Evolutionary conservation across 1,140 invertebrate species (phyloP).

Genomic region (Liolophura sinensis): DNA sequence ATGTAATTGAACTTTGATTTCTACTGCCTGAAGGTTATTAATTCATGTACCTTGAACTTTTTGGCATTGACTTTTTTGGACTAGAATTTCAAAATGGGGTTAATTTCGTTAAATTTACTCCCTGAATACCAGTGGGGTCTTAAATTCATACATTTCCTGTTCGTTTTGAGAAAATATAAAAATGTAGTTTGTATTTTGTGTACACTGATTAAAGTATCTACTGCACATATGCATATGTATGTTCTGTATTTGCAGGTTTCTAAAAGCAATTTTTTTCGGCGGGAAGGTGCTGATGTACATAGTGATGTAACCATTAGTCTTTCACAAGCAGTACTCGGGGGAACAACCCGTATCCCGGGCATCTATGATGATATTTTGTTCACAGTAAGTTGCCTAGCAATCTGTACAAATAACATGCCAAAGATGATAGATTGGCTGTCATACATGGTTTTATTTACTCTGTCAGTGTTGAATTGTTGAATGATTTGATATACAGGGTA

Average conservation of each 20-base stretch:
- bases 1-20: no score
- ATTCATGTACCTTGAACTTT: no score
- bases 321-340: conserved; percentile 91
- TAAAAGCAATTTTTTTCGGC: conserved; percentile 85
- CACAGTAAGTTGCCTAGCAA: conserved; percentile 63
- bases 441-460: no score
- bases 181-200: neutral
- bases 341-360: conserved; percentile 87
- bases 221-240: neutral
- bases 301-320: conserved; percentile 63
- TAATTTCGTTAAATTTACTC: no score
- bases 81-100: no score
- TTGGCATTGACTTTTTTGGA: no score
- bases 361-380: conserved; percentile 93
- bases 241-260: conserved; percentile 70
- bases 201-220: neutral
- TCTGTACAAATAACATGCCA: no score
- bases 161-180: no score
- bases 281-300: conserved; percentile 94
- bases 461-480: neutral
- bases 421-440: no score
- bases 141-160: no score
- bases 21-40: no score
- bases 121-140: no score
- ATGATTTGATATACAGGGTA: neutral